Base-by-base conservation (phyloP, 2,797 vertebrate genomes). In the Knipowitschia caucasica region DNA sequence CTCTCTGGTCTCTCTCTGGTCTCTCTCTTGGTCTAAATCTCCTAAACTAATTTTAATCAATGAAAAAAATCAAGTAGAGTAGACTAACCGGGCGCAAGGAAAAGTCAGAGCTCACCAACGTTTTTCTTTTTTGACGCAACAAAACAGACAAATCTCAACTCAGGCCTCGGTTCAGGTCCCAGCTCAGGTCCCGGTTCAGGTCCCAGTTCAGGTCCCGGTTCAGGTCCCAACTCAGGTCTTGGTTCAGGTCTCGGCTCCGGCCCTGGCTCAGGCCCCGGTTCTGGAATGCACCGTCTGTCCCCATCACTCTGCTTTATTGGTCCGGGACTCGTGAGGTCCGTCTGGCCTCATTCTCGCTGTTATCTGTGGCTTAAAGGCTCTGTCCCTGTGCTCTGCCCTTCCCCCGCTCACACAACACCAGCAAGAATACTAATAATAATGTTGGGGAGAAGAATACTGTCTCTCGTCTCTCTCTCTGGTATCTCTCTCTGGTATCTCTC, bases 311-410 rank as follows among this genome's bases (percentile, higher is more conserved):
- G 81, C 83, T 89, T 88, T 89, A 88, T 88, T 88, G 87, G 88
- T 69, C 70, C 58, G 3, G 52, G 54, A 50, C 61, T 66, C 70
- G 69, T 64, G 52, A 65, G 69, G 64, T 79, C 75, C 73, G 74
- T 52, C 67, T 62, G 67, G 59, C 71, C 56, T 76, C 79, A 82
- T 78, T 79, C 79, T 75, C 59, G 50, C 47, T 73, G 78, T 86
- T 85, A 90, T 89, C 87, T 85, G 69, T 17, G 55, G 84, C 83
- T 90, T 89, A 89, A 86, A 76, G 66, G 77, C 81, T 84, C 58
- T 59, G 67, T 50, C 63, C 67, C 60, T 69, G 66, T 73, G 53
- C 69, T 68, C 64, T 67, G 50, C 50, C 62, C 63, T 34, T 54
- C 44, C 40, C 72, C 70, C 74, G 61, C 69, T 70, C 75, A 57